Conservation (phyloP, 2,888 invertebrate genomes). For the Melanostoma mellinum region DNA sequence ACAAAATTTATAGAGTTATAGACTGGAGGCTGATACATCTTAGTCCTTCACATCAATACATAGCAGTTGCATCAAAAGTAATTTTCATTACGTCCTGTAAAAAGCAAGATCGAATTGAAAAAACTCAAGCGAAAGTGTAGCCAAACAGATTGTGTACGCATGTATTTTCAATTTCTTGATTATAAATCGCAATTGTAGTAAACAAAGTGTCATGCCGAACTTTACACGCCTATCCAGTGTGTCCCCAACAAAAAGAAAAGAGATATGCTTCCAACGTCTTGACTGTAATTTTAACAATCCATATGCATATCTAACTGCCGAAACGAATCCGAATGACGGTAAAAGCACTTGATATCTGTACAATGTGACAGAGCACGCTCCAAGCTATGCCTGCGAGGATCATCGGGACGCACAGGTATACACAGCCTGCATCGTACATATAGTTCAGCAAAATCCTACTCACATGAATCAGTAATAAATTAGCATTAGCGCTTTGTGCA, state of each 20-base stretch:
- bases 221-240: slow-evolving; percentile 38
- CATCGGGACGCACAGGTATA: not conserved
- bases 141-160: slow-evolving; percentile 45
- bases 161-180: slow-evolving; percentile 72
- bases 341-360: slow-evolving; percentile 70
- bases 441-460: slow-evolving; percentile 35
- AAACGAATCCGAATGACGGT: slow-evolving; percentile 61
- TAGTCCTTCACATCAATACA: no score
- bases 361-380: slow-evolving; percentile 69
- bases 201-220: slow-evolving; percentile 53
- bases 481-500: slow-evolving; percentile 75
- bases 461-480: slow-evolving; percentile 75
- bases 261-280: not conserved
- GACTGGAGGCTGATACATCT: no score
- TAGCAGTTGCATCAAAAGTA: no score
- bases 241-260: slow-evolving; percentile 13
- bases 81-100: no score
- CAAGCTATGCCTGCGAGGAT: slow-evolving; percentile 2
- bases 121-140: slow-evolving; percentile 25
- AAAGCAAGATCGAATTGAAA: not conserved
- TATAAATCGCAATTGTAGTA: slow-evolving; percentile 63
- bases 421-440: not conserved
- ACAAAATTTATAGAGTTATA: no score
- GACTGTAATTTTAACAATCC: slow-evolving; percentile 65
- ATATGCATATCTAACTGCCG: slow-evolving; percentile 68